These are phyloP conservation scores for Eupithecia vulgata DNA, from an alignment of 2,888 invertebrate genomes.

Conservation along the genomic window DNA sequence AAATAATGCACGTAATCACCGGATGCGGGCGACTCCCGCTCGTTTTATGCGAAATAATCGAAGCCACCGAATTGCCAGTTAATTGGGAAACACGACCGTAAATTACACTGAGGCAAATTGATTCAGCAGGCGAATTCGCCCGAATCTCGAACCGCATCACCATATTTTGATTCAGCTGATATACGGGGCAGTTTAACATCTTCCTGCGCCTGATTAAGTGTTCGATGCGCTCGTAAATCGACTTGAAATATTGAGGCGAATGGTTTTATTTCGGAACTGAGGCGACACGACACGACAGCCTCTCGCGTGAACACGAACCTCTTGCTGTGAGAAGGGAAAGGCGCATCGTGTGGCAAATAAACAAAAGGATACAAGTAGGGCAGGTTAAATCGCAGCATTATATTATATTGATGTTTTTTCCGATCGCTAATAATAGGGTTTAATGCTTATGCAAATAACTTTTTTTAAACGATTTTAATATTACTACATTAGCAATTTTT, in stretches of 20 bases:
- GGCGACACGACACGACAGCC: slow-evolving; percentile 38
- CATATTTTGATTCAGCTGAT: slow-evolving; percentile 80
- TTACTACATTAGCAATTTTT: no score
- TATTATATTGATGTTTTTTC: slow-evolving; percentile 69
- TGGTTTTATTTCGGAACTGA: slow-evolving; percentile 57
- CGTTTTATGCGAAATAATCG: slow-evolving; percentile 82
- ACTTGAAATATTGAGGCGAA: slow-evolving; percentile 61
- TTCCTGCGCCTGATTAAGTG: slow-evolving; percentile 74
- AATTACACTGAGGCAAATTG: slow-evolving; percentile 78
- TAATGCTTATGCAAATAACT: no score
- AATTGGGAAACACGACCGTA: slow-evolving; percentile 81
- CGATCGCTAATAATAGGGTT: slow-evolving; percentile 59
- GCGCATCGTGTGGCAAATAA: slow-evolving; percentile 53
- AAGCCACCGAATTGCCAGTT: slow-evolving; percentile 83
- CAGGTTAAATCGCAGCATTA: slow-evolving; percentile 68
- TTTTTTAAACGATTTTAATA: no score
- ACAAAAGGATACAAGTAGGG: slow-evolving; percentile 56
- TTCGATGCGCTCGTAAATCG: slow-evolving; percentile 65
- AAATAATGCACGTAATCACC: slow-evolving; percentile 82
- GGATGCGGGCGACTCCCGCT: slow-evolving; percentile 83
- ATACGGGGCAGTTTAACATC: slow-evolving; percentile 69
- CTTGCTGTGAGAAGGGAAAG: slow-evolving; percentile 50
- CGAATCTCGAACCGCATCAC: slow-evolving; percentile 62
- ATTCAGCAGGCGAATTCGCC: slow-evolving; percentile 67
- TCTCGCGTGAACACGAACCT: slow-evolving; percentile 38